Base-by-base conservation (phyloP, 2,113 vertebrate genomes). In the Pampusana beccarii region DNA sequence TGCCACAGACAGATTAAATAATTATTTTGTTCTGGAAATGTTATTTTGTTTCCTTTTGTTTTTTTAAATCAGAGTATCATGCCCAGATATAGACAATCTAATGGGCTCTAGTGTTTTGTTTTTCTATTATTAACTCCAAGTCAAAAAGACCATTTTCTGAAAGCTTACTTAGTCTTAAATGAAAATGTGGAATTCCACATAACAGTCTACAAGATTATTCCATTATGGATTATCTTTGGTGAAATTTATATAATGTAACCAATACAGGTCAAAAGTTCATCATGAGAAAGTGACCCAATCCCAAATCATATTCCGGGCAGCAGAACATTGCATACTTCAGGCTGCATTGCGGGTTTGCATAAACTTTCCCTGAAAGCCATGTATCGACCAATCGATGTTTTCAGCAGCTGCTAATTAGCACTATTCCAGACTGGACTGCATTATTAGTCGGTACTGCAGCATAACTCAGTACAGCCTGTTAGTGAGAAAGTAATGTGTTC, bases 401-500 rank as follows among this genome's bases (percentile, higher is more conserved):
- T 93, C 77, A 95, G 65, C 57, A 69, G 38, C 78, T 74, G 11
- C 33, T 91, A 93, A 95, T 95, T 94, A 96, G 60, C 62, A 56
- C 40, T 71, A 4, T 61, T 87, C 46, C 51, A 92, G 80, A 61
- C 58, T 38, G 60, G 65, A 80, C 42, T 70, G 75, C 50, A 31
- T 72, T 71, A 72, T 38, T 48, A 83, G 14, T 64, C 3, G 1
- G 28, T 33, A 48, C 13, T 44, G 65, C 28, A 57, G 73, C 54
- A 83, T 7, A 62, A 10, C 24, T 78, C 61, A 19, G 83, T 33
- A 34, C 16, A 83, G 26, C 33, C 12, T 53, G 29, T 23, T 86
- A 46, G 18, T 53, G 17, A 1, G 1, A 50, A 85, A 88, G 16
- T 62, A 86, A 66, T 21, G 6, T 34, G 11, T 34, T 80, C 42